Base-by-base conservation (phyloP, 2,888 invertebrate species). In the Sisyra terminalis region DNA sequence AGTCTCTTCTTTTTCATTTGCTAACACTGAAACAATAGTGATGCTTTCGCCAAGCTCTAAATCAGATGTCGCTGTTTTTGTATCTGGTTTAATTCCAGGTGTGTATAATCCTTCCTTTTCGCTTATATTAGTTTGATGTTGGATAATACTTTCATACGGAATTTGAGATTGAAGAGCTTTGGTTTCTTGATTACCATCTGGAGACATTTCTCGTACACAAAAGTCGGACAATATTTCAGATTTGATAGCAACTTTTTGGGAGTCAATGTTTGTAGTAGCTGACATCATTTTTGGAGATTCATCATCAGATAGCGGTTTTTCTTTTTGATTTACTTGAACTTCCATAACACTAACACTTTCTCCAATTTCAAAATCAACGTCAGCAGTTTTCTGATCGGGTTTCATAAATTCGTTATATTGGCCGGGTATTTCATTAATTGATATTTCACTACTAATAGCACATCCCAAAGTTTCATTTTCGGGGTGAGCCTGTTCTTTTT, bases 261-360 rank as follows among this genome's bases (percentile, higher is more conserved):
- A 61, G 34, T 67, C 59, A 31, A 76, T 55, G 42, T 70, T 66
- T 24, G 69, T 44, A 42, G 60, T 66, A 13, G 78, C 78, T 52
- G 59, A 67, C 29, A 58, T 63, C 44, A 58, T 53, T 46, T 63
- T 55, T n/a, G 65, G 64, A 43, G 52, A 50, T 50, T 60, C 55
- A 34, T 56, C 52, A 47, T 58, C 52, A 18, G 54, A 59, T 16
- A 71, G 59, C 44, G 53, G 60, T 57, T 61, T 58, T 65, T 73
- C 74, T 55, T 60, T 66, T 39, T 72, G 63, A 43, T 61, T 60
- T 3, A 65, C 52, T 42, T 67, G 52, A 1, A 71, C 54, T 60
- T 76, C 71, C 5, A 68, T 74, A 10, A 81, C 62, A 52, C 69
- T 70, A 37, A 83, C 49, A 49, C 75, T 57, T 62, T 76, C 69